phyloP scores from a whole-genome alignment of 2,113 vertebrate genomes.

The Pitta sordida region DNA sequence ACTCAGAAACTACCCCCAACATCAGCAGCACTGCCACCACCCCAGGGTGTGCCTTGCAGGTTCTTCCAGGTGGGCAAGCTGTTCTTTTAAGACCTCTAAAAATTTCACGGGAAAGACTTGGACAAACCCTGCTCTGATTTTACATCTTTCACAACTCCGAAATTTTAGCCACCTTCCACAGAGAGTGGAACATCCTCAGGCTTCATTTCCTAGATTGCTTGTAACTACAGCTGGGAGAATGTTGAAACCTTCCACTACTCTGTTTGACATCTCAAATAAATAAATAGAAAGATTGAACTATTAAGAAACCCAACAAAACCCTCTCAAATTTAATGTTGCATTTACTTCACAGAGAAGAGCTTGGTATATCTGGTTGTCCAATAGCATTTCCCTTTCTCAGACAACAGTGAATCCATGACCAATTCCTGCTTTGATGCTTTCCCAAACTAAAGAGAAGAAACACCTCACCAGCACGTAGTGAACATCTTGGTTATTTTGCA shows the following conservation, averaged over 20 bases:
- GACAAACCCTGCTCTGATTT: neutral
- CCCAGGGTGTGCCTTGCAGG: neutral
- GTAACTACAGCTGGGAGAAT: neutral
- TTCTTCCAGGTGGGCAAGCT: neutral
- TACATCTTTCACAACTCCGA: neutral
- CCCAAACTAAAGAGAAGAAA: neutral
- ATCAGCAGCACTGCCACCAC: neutral
- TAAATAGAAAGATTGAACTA: neutral
- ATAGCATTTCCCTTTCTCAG: neutral
- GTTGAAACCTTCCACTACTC: neutral
- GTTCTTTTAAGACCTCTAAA: neutral
- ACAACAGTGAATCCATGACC: neutral
- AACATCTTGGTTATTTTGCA: neutral
- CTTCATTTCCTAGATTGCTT: neutral
- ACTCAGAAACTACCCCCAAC: fast-evolving
- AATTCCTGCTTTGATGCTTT: neutral
- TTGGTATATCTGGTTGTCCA: neutral
- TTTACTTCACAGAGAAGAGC: neutral
- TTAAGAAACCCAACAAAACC: neutral
- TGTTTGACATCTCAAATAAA: neutral
- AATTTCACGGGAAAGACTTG: neutral
- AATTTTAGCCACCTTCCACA: neutral
- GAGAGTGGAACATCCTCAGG: neutral
- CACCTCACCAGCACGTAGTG: neutral
- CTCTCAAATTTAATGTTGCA: neutral